These are phyloP conservation scores for Gallinago media DNA, from an alignment of 2,113 vertebrate genomes.

Conservation along the genomic window DNA sequence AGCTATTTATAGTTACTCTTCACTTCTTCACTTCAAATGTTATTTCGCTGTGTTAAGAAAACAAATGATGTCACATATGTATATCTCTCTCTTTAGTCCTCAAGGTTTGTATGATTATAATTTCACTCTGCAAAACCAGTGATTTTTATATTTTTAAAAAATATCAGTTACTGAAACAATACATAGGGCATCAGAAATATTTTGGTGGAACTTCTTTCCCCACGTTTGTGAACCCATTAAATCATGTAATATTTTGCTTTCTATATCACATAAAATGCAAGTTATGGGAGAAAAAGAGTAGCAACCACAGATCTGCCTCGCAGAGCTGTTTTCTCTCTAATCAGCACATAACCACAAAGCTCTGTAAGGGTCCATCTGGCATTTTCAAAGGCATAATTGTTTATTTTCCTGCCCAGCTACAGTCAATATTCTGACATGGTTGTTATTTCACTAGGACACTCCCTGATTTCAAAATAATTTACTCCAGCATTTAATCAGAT, in stretches of 20 bases:
- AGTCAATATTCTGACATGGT: background rate
- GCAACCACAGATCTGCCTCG: background rate
- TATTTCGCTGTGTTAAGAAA: background rate
- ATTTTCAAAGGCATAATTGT: background rate
- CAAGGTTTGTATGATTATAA: background rate
- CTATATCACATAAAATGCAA: background rate
- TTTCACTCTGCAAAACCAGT: background rate
- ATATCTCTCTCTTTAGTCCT: background rate
- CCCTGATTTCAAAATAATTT: background rate
- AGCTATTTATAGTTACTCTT: background rate
- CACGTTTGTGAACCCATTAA: background rate
- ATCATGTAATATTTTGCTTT: background rate
- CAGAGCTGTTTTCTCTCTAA: background rate
- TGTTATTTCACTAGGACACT: background rate
- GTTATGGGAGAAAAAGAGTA: background rate
- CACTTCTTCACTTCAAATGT: background rate
- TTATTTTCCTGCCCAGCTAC: background rate
- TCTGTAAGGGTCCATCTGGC: background rate
- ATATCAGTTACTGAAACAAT: background rate
- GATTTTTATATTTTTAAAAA: background rate
- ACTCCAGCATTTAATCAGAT: background rate
- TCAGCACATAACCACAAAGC: background rate
- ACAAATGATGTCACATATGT: background rate
- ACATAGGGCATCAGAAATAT: background rate
- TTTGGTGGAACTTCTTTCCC: background rate